These are phyloP conservation scores for Tenthredo notha DNA, from an alignment of 2,888 invertebrate species.

Conservation along the genomic window DNA sequence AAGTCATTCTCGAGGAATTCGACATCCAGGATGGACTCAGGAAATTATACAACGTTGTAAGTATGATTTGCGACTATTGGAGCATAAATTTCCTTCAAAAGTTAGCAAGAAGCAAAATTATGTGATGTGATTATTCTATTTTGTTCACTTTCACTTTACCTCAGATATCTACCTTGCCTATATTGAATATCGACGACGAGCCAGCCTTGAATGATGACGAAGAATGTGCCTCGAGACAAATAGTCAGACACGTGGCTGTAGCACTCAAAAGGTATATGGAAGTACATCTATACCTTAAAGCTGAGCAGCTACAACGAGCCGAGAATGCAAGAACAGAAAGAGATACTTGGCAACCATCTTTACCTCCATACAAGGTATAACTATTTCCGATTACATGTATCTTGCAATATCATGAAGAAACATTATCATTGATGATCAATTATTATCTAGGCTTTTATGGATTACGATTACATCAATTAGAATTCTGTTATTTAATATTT, in stretches of 20 bases:
- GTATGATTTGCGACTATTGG: slow-evolving; percentile 59
- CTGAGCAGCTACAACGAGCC: slow-evolving; percentile 85
- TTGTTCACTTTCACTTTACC: slow-evolving; percentile 54
- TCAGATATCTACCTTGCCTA: slow-evolving; percentile 91
- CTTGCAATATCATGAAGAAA: neutral
- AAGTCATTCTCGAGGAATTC: slow-evolving; percentile 95
- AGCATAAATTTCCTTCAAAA: neutral
- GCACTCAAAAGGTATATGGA: slow-evolving; percentile 95
- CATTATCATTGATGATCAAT: neutral
- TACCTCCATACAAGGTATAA: slow-evolving; percentile 79
- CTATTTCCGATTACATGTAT: neutral
- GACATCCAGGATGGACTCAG: slow-evolving; percentile 96
- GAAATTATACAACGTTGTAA: slow-evolving; percentile 95
- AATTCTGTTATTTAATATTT: neutral
- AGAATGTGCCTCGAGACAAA: slow-evolving; percentile 93
- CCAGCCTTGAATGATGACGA: slow-evolving; percentile 89
- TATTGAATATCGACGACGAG: slow-evolving; percentile 85
- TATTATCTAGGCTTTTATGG: neutral
- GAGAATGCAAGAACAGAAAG: slow-evolving; percentile 78
- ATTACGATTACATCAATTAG: neutral
- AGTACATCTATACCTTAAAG: slow-evolving; percentile 91
- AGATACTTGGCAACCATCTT: slow-evolving; percentile 74
- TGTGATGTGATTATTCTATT: neutral
- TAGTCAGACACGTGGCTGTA: slow-evolving; percentile 94
- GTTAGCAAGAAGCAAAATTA: neutral